Evolutionary conservation across 1,140 invertebrate genomes (phyloP), one percentile per base, ranked within the genome.

Genomic region (Lucilia cuprina): DNA sequence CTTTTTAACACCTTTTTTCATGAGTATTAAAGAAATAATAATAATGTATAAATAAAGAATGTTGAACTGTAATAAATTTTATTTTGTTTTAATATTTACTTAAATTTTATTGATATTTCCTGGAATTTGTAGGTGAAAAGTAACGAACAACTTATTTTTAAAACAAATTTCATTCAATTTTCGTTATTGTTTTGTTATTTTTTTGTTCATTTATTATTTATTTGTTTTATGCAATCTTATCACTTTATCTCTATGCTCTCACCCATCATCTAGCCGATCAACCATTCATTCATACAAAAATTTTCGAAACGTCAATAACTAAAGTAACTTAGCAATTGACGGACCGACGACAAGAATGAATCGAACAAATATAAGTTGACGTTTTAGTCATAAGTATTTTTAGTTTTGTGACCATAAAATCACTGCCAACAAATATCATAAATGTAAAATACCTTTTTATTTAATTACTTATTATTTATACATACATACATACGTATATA

Each of bases 41-140:
- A 41, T 41, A 41, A 41, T 41, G 41, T 41, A 41, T 41, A 41
- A 41, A 41, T 41, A 41, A 41, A 41, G 41, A 41, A 55, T 55
- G 10, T 77, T 17, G n/a, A n/a, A 77, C 35, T 77, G 30, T 77
- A 34, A 77, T 77, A 35, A 77, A 77, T 77, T 41, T 77, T 77
- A 41, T 80, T 49, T 60, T 60, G 25, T 60, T 5, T 80, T 80
- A 80, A 80, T 80, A 80, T 80, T 80, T 80, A 80, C 77, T 80
- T 80, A 80, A 80, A 80, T 50, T 80, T 80, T 80, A 80, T 80
- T 80, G 77, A 80, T 80, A 80, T 80, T 80, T 80, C 77, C 77
- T 25, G 77, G 77, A 80, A 80, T 49, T 80, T 80, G 77, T 80
- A 49, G n/a, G 13, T n/a, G 25, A 50, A 50, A 25, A 10, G 19